Evolutionary conservation across 2,113 vertebrate species (phyloP).

Genomic region (Poeciliopsis occidentalis): DNA sequence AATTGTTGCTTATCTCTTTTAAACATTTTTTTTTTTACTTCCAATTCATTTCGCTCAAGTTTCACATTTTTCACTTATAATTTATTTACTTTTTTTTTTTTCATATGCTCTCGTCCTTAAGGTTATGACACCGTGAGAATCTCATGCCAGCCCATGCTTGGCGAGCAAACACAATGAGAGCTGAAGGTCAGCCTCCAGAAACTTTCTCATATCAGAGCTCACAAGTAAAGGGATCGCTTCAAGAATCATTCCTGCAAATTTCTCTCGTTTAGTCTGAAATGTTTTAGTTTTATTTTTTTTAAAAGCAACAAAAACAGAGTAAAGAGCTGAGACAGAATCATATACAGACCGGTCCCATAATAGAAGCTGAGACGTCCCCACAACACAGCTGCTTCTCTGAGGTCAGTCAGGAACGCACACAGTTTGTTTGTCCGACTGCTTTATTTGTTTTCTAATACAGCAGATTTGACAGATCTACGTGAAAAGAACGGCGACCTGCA

Average conservation of each 20-base stretch:
- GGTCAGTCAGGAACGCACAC: conserved; percentile 62
- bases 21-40: not conserved
- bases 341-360: conserved; percentile 19
- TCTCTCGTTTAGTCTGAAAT: not conserved
- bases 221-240: not conserved
- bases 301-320: conserved; percentile 23
- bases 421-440: conserved; percentile 72
- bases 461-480: conserved; percentile 66
- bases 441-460: conserved; percentile 69
- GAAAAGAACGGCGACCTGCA: conserved; percentile 57
- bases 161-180: not conserved
- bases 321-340: conserved; percentile 9
- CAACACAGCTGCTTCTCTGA: conserved; percentile 66
- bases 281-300: not conserved
- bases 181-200: not conserved
- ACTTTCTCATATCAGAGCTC: not conserved
- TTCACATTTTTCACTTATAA: not conserved
- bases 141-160: not conserved
- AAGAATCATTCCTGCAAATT: not conserved
- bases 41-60: not conserved
- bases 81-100: not conserved
- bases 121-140: not conserved
- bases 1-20: not conserved
- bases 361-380: conserved; percentile 49
- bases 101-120: not conserved